These are phyloP conservation scores for Oncorhynchus tshawytscha DNA, from an alignment of 2,113 vertebrate genomes.

Conservation along the genomic window DNA sequence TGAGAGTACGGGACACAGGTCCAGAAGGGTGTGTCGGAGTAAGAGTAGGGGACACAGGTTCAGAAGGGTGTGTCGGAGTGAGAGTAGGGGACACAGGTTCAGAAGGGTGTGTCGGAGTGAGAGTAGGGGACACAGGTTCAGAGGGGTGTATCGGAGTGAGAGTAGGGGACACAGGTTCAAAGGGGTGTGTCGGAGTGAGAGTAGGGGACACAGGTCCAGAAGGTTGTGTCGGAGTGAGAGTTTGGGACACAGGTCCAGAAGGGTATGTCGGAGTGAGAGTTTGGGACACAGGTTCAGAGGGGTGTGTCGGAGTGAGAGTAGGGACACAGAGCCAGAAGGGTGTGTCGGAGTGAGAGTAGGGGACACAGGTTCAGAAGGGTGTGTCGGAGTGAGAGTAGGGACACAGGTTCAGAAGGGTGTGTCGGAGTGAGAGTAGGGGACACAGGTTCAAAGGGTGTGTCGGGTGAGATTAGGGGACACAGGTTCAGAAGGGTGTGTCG, in stretches of 20 bases:
- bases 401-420: background rate
- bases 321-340: background rate
- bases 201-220: too few relatives aligned
- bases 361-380: background rate
- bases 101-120: too few relatives aligned
- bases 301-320: background rate
- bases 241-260: conserved; percentile 8
- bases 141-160: conserved; percentile 2
- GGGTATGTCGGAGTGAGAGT: too few relatives aligned
- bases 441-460: background rate
- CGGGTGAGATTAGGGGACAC: conserved; percentile 25
- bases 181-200: too few relatives aligned
- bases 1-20: conserved; percentile 19
- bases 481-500: background rate
- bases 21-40: too few relatives aligned
- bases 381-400: conserved; percentile 13
- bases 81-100: conserved; percentile 20
- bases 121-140: too few relatives aligned
- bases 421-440: too few relatives aligned
- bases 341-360: background rate
- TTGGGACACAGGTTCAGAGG: too few relatives aligned
- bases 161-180: conserved; percentile 14
- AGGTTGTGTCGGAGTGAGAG: conserved; percentile 2
- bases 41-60: too few relatives aligned
- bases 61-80: conserved; percentile 1